Percentiles rank a stretch among this genome's conserved stretches.
Conservation (phyloP, 2,888 invertebrate species). For the Mythimna vitellina region DNA sequence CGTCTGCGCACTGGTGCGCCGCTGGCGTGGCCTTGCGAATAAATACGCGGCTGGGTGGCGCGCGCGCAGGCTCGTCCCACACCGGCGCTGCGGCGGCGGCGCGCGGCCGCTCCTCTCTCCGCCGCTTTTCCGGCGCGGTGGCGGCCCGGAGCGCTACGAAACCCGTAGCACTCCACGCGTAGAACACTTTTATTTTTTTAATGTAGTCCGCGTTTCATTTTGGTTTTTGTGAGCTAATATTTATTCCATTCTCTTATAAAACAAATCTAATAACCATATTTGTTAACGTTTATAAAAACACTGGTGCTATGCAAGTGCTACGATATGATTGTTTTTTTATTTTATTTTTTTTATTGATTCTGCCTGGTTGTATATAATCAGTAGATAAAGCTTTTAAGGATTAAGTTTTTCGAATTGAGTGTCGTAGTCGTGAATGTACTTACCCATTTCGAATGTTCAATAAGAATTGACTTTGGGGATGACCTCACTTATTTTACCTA, state of each 20-base stretch:
- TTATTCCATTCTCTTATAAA: conserved; percentile 3
- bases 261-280: conserved; percentile 1
- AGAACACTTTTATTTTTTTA: conserved; percentile 69
- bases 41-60: conserved; percentile 83
- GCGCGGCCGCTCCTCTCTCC: conserved; percentile 81
- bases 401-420: conserved; percentile 30
- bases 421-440: conserved; percentile 48
- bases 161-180: conserved; percentile 79
- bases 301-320: conserved; percentile 1
- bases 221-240: conserved; percentile 17
- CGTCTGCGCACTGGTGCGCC: conserved; percentile 88
- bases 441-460: conserved; percentile 69
- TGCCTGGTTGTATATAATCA: neutral
- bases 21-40: conserved; percentile 90
- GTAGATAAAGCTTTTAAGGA: neutral
- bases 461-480: conserved; percentile 67
- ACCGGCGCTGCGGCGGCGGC: conserved; percentile 66
- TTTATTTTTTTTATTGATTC: too few relatives aligned
- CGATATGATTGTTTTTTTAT: conserved; percentile 10
- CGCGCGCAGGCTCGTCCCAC: conserved; percentile 84
- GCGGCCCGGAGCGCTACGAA: conserved; percentile 64
- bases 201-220: conserved; percentile 33
- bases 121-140: conserved; percentile 75
- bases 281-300: neutral
- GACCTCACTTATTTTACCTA: conserved; percentile 71